A percentile compares a stretch with the other conserved stretches of the same genome.
Conservation (phyloP, 2,888 invertebrate species). For the Drosophila tanythrix region DNA sequence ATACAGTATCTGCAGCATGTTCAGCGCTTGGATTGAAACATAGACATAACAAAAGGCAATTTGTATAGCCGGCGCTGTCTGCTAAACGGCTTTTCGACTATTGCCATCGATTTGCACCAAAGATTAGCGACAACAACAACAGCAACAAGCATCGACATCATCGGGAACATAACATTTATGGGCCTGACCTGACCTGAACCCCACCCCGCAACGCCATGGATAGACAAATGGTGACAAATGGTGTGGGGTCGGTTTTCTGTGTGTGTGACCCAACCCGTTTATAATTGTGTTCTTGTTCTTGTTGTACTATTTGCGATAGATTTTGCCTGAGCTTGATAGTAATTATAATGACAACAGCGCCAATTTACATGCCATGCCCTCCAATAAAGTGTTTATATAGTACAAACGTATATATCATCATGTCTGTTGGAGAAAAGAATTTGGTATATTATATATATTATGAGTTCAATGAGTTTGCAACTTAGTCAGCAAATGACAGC, state of each 20-base stretch:
- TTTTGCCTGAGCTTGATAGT: slow-evolving; percentile 60
- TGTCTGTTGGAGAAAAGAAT: slow-evolving; percentile 1
- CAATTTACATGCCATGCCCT: slow-evolving; percentile 65
- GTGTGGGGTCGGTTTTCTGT: slow-evolving; percentile 23
- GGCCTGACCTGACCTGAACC: slow-evolving; percentile 80
- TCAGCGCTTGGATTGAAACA: slow-evolving; percentile 50
- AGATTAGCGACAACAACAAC: slow-evolving; percentile 58
- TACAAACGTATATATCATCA: not conserved
- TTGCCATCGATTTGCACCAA: slow-evolving; percentile 63
- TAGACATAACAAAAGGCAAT: slow-evolving; percentile 72
- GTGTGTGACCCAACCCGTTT: slow-evolving; percentile 61
- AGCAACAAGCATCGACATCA: slow-evolving; percentile 44
- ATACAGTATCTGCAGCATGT: slow-evolving; percentile 39
- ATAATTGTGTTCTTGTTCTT: slow-evolving; percentile 59
- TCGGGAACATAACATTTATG: slow-evolving; percentile 70
- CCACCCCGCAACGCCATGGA: slow-evolving; percentile 6
- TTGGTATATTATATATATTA: slow-evolving; percentile 12
- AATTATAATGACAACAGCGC: slow-evolving; percentile 68
- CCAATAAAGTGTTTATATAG: slow-evolving; percentile 11
- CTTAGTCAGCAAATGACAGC: slow-evolving; percentile 40
- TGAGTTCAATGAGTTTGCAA: slow-evolving; percentile 46
- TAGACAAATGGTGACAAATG: slow-evolving; percentile 42
- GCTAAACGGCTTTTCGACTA: slow-evolving; percentile 65
- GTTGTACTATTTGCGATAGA: slow-evolving; percentile 34
- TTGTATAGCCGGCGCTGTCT: slow-evolving; percentile 53